Evolutionary conservation across 2,888 invertebrate species (phyloP).

Genomic region (Pandemis heparana): DNA sequence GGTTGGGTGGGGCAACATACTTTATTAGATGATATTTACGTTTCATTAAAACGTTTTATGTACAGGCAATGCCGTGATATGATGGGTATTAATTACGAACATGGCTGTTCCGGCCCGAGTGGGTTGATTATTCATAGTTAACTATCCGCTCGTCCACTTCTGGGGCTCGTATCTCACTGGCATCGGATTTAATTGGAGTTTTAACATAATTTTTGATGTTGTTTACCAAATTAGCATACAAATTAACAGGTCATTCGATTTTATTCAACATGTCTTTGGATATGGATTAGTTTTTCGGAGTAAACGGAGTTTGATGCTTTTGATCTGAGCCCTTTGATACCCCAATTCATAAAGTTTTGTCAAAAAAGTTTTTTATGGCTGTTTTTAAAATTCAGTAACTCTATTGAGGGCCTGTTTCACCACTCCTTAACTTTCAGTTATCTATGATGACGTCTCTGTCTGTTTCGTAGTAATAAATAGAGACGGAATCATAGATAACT

Average conservation of each 20-base stretch:
- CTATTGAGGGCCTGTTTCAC: too few relatives aligned
- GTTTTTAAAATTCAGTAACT: too few relatives aligned
- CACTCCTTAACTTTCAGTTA: too few relatives aligned
- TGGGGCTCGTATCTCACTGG: conserved; percentile 15
- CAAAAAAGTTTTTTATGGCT: too few relatives aligned
- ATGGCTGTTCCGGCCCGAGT: conserved; percentile 29
- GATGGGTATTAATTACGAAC: conserved; percentile 57
- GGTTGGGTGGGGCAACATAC: conserved; percentile 60
- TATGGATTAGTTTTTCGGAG: neutral
- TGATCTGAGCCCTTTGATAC: neutral
- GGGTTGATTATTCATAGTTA: conserved; percentile 24
- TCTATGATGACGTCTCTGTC: too few relatives aligned
- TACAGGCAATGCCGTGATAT: conserved; percentile 50
- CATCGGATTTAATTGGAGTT: conserved; percentile 31
- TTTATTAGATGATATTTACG: conserved; percentile 77
- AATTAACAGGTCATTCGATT: neutral
- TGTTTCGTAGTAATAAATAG: too few relatives aligned
- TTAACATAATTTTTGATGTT: conserved; percentile 22
- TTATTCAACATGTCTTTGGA: neutral
- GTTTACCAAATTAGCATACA: conserved; percentile 12
- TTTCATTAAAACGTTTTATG: conserved; percentile 70
- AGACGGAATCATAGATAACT: too few relatives aligned
- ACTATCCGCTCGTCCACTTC: conserved; percentile 11
- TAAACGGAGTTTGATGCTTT: neutral
- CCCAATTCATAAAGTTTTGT: neutral